Evolutionary conservation across 2,113 vertebrate genomes (phyloP).

Genomic region (Rhodinocichla rosea): DNA sequence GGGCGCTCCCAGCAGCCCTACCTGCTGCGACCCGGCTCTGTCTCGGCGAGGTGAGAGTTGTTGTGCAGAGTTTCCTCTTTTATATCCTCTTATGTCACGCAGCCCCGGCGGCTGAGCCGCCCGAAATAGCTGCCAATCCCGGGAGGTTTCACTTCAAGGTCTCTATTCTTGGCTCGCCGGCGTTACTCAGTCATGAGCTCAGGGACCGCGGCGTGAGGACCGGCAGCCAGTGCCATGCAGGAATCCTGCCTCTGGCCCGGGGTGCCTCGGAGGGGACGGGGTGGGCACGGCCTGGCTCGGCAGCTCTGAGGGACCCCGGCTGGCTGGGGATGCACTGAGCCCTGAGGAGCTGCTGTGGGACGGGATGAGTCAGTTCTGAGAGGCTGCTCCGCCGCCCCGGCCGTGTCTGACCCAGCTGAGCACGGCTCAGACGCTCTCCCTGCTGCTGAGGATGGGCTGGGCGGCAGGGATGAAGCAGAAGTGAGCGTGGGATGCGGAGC

Average conservation of each 20-base stretch:
- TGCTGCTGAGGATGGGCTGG: neutral
- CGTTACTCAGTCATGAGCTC: conserved; percentile 40
- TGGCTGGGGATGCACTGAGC: rapidly evolving
- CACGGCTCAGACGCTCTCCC: neutral
- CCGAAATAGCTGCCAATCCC: conserved; percentile 65
- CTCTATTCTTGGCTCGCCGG: conserved; percentile 64
- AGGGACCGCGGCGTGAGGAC: neutral
- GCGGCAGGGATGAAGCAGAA: neutral
- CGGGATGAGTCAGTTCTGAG: neutral
- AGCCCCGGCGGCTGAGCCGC: conserved; percentile 6
- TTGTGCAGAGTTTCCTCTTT: conserved; percentile 60
- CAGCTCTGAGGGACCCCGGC: neutral
- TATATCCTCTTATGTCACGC: conserved; percentile 58
- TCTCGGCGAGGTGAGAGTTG: conserved; percentile 39
- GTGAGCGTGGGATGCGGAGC: conserved; percentile 18
- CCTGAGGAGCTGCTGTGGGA: neutral
- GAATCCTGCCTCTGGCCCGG: neutral
- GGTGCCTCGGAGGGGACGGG: neutral
- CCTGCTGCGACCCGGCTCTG: neutral
- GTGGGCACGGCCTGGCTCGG: neutral
- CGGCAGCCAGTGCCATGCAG: neutral
- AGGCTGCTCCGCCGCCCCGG: rapidly evolving
- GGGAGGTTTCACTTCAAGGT: conserved; percentile 57
- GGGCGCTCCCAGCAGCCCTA: neutral
- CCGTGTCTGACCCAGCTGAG: neutral